phyloP scores from a whole-genome alignment of 2,888 invertebrate genomes.

The Electrophaes corylata region DNA sequence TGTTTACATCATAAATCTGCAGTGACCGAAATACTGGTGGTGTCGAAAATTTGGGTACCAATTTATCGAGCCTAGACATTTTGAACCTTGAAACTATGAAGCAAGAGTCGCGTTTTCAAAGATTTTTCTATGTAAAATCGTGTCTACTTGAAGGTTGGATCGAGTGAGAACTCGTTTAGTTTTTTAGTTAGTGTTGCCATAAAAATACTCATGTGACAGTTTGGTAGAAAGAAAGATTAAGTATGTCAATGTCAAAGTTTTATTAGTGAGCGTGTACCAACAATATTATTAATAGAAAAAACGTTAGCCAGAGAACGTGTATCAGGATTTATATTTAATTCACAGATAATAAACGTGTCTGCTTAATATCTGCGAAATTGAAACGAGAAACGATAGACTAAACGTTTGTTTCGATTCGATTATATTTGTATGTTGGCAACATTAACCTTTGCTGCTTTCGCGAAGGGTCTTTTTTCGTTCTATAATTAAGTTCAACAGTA shows the following conservation, averaged over 20 bases:
- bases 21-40: slow-evolving; percentile 41
- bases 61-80: background rate
- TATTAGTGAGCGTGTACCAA: slow-evolving; percentile 8
- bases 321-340: slow-evolving; percentile 34
- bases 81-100: slow-evolving; percentile 5
- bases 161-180: too few relatives aligned
- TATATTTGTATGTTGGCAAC: slow-evolving; percentile 32
- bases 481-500: slow-evolving; percentile 27
- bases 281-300: slow-evolving; percentile 21
- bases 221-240: slow-evolving; percentile 5
- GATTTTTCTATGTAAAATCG: too few relatives aligned
- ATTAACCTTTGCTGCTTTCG: slow-evolving; percentile 19
- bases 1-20: slow-evolving; percentile 50
- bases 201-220: slow-evolving; percentile 9
- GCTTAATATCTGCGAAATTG: slow-evolving; percentile 37
- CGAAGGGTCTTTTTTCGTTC: slow-evolving; percentile 24
- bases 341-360: slow-evolving; percentile 40
- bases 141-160: too few relatives aligned
- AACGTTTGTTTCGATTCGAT: slow-evolving; percentile 35
- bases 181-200: slow-evolving; percentile 17
- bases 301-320: slow-evolving; percentile 22
- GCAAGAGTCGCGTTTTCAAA: too few relatives aligned
- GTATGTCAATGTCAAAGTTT: slow-evolving; percentile 31
- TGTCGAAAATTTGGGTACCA: slow-evolving; percentile 19
- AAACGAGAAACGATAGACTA: slow-evolving; percentile 28